Conservation (phyloP, 2,113 vertebrate species). For the Gymnarchus niloticus region DNA sequence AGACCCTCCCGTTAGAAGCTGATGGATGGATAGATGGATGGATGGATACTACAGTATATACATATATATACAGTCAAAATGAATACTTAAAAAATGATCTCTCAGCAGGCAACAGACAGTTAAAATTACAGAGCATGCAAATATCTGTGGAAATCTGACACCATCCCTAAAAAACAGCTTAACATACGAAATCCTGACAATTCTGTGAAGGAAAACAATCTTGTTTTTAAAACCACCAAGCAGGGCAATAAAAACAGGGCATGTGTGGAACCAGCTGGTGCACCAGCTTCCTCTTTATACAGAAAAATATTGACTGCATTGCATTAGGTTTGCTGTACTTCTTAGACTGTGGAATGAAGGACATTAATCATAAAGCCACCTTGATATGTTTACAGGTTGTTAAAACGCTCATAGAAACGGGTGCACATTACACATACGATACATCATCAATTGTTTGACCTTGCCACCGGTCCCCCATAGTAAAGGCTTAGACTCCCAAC, state of each 20-base stretch:
- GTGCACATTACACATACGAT: too few species aligned
- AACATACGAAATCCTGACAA: not conserved
- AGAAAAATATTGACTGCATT: not conserved
- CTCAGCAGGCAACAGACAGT: not conserved
- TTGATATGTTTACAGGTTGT: too few species aligned
- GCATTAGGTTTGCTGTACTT: not conserved
- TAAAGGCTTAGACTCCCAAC: too few species aligned
- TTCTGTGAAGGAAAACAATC: not conserved
- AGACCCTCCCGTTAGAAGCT: too few species aligned
- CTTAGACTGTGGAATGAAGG: too few species aligned
- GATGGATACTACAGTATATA: too few species aligned
- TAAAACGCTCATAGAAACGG: too few species aligned
- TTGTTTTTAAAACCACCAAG: not conserved
- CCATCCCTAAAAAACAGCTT: not conserved
- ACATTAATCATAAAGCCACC: too few species aligned
- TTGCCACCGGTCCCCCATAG: too few species aligned
- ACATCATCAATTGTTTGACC: too few species aligned
- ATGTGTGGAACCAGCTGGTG: not conserved
- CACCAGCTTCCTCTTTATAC: not conserved
- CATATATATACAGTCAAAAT: not conserved
- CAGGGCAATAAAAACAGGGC: not conserved
- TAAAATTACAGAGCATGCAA: not conserved
- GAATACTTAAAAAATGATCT: not conserved
- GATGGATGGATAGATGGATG: too few species aligned
- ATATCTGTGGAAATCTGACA: not conserved